Conservation (phyloP, 1,140 invertebrate genomes). For the Bombus ignitus region DNA sequence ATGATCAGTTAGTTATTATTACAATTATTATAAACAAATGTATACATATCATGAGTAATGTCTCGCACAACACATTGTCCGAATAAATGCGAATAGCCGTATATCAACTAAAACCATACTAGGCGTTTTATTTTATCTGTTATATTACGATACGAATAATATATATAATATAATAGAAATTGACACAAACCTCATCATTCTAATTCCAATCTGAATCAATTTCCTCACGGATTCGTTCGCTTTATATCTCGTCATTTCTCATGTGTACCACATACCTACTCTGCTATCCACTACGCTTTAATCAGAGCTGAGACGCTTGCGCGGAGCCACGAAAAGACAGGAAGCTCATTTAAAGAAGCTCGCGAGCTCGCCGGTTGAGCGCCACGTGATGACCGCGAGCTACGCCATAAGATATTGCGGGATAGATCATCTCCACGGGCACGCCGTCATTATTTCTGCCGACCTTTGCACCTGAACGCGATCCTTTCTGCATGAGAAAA, state of each 20-base stretch:
- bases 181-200: too few relatives aligned
- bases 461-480: conserved; percentile 71
- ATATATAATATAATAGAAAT: too few relatives aligned
- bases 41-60: too few relatives aligned
- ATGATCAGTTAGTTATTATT: too few relatives aligned
- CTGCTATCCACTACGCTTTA: not conserved
- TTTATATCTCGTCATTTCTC: not conserved
- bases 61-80: too few relatives aligned
- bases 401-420: conserved; percentile 70
- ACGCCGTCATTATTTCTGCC: conserved; percentile 73
- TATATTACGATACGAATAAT: too few relatives aligned
- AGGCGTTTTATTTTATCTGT: too few relatives aligned
- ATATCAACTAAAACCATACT: too few relatives aligned
- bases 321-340: conserved; percentile 41
- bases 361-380: conserved; percentile 28
- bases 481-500: conserved; percentile 78
- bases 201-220: too few relatives aligned
- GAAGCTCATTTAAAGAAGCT: conserved; percentile 58
- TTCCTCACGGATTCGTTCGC: not conserved
- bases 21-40: too few relatives aligned
- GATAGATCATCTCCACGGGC: conserved; percentile 72
- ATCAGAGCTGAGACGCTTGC: not conserved
- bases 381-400: conserved; percentile 60
- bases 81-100: too few relatives aligned
- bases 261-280: too few relatives aligned